Conservation (phyloP, 2,113 vertebrate genomes). For the Macaca mulatta region DNA sequence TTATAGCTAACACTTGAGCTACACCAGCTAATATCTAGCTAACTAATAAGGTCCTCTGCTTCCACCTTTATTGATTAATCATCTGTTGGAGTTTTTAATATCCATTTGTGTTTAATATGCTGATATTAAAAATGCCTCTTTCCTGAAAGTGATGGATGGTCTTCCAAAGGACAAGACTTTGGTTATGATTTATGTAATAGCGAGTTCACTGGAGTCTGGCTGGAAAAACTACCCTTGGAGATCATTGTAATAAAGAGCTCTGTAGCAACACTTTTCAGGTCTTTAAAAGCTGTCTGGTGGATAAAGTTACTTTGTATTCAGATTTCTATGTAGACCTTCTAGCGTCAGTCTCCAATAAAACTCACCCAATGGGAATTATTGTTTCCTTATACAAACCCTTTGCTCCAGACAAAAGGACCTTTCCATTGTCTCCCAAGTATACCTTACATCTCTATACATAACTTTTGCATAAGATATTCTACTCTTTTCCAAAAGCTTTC, state of each 20-base stretch:
- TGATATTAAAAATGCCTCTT: constrained; percentile 68
- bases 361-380: not conserved
- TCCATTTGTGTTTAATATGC: constrained; percentile 72
- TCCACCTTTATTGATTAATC: constrained; percentile 72
- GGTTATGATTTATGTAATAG: constrained; percentile 57
- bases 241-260: not conserved
- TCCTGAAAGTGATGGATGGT: constrained; percentile 59
- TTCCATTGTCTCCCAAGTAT: not conserved
- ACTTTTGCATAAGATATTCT: not conserved
- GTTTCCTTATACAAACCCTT: not conserved
- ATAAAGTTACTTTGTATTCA: not conserved
- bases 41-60: constrained; percentile 69
- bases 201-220: not conserved
- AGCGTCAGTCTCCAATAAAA: not conserved
- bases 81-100: constrained; percentile 74
- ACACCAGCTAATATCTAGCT: constrained; percentile 60
- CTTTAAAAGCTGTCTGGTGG: not conserved
- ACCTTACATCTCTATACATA: not conserved
- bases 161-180: constrained; percentile 45
- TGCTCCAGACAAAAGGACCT: not conserved
- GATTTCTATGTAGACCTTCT: not conserved
- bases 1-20: constrained; percentile 55
- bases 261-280: not conserved
- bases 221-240: not conserved
- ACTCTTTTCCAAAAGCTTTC: not conserved